Base-by-base conservation (phyloP, 2,797 vertebrate genomes). In the Acrocephalus scirpaceus region DNA sequence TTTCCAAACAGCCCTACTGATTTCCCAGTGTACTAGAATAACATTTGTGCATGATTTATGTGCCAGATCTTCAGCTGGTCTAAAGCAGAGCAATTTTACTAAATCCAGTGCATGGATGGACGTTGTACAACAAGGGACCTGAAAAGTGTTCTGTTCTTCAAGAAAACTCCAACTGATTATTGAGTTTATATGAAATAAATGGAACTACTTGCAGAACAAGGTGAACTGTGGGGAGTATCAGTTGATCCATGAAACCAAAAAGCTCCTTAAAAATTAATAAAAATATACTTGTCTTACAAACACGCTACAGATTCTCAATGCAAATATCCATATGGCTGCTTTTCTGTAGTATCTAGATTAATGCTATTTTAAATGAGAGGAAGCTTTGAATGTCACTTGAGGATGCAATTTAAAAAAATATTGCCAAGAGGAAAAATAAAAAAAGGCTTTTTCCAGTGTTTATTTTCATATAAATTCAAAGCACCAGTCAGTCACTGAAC, bases 1-100 rank as follows among this genome's bases (percentile, higher is more conserved):
- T 96, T 93, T 90, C n/a, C 50, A 93, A 90, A 81, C 10, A 90
- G 21, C 25, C 26, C 6, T 72, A 53, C 70, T 78, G 51, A 93
- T 90, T 93, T 94, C 45, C 47, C 76, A 75, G 40, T 47, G 30
- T 77, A 66, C n/a, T 70, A 14, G 26, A 90, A 66, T 8, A 88
- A 8, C 19, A 84, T 60, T 92, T 95, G 75, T 77, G 45, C 23
- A 62, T 71, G 22, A 86, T 78, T 81, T 73, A 66, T 69, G 34
- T 90, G 82, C 61, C 92, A 91, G 60, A 34, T 12, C 13, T 92
- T 92, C 87, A 87, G 48, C n/a, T 91, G 47, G 21, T 72, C 36
- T 66, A 72, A 88, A 88, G 88, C 61, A 88, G 5, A 42, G 51
- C 16, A 66, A 38, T 80, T 88, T 75, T 76, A 40, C 45, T 69